Evolutionary conservation across 2,113 vertebrate species (phyloP).

Genomic region (Percopsis transmontana): DNA sequence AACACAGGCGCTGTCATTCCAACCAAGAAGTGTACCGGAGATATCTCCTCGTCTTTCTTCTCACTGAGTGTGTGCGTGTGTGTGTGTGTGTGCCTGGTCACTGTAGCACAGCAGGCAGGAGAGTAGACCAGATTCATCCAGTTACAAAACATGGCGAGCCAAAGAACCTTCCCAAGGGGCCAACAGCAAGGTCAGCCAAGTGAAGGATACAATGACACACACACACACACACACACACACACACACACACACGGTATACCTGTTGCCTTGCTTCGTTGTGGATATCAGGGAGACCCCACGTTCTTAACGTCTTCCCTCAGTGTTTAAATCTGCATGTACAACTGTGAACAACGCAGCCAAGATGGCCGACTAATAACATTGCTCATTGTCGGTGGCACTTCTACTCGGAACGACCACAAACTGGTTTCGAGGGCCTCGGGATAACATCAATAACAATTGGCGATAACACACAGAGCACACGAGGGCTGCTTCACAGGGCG

Average conservation of each 20-base stretch:
- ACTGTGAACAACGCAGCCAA: neutral
- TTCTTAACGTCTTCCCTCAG: neutral
- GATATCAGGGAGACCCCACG: slow-evolving; percentile 34
- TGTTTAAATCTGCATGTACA: slow-evolving; percentile 8
- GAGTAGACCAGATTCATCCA: slow-evolving; percentile 41
- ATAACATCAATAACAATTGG: slow-evolving; percentile 29
- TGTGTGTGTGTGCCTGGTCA: slow-evolving; percentile 4
- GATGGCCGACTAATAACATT: slow-evolving; percentile 11
- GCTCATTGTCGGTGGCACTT: neutral
- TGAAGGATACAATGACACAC: slow-evolving; percentile 4
- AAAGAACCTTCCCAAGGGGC: slow-evolving; percentile 42
- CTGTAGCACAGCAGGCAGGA: slow-evolving; percentile 31
- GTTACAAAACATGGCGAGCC: slow-evolving; percentile 46
- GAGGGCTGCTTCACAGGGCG: slow-evolving; percentile 35
- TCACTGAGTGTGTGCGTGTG: neutral
- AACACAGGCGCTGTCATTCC: neutral
- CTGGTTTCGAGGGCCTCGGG: neutral
- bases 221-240: slow-evolving; percentile 9
- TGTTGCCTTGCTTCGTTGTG: slow-evolving; percentile 22
- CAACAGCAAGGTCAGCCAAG: slow-evolving; percentile 42
- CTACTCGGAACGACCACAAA: neutral
- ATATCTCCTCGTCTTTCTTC: neutral
- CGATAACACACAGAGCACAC: slow-evolving; percentile 38
- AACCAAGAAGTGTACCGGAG: neutral
- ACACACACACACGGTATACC: slow-evolving; percentile 5